Base-by-base conservation (phyloP, 2,113 vertebrate species). In the Stomatorhinus ivindoensis region DNA sequence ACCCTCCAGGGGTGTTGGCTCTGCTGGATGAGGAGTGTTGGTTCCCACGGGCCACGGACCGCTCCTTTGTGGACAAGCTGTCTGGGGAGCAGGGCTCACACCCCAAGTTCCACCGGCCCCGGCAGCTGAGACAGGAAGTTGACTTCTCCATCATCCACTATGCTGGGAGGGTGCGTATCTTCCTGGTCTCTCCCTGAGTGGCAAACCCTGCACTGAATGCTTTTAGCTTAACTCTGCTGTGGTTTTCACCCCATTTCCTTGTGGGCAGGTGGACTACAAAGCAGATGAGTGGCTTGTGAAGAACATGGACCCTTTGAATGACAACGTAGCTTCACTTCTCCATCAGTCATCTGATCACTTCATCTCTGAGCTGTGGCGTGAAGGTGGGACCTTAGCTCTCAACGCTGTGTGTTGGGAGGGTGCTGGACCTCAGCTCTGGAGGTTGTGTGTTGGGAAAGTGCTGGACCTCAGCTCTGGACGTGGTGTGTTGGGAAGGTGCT, bases 11-110 rank as follows among this genome's bases (percentile, higher is more conserved):
- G 2, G 95, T 98, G 35, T 92, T 98, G 93, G 97, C 97, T 80
- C 95, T 98, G 69, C 92, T 98, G 92, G 97, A 98, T 1, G 97
- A 98, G 90, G 97, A 98, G 92, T 98, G 97, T 94, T 98, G 97
- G 97, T 98, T 98, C 92, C 97, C 97, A 0, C 96, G 97, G 91
- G 97, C 97, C 35, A 98, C 97, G 0, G 97, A 98, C 91, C 97
- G 96, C 89, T 97, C 97, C 2, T 98, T 98, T 58, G 97, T 98
- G 85, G 97, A 98, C 90, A 98, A 98, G 92, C 91, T 98, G 42
- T 94, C 94, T 8, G 95, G 93, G 27, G 97, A 98, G 91, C 97
- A 98, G 91, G 97, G 97, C 24, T 84, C 90, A 13, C 97, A 98
- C 92, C 95, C 97, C 86, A 98, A 98, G 90, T 97, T 97, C 93